Percentiles rank a stretch among this genome's conserved stretches.
Evolutionary conservation across 2,113 vertebrate genomes (phyloP).

Genomic region (Pungitius pungitius): DNA sequence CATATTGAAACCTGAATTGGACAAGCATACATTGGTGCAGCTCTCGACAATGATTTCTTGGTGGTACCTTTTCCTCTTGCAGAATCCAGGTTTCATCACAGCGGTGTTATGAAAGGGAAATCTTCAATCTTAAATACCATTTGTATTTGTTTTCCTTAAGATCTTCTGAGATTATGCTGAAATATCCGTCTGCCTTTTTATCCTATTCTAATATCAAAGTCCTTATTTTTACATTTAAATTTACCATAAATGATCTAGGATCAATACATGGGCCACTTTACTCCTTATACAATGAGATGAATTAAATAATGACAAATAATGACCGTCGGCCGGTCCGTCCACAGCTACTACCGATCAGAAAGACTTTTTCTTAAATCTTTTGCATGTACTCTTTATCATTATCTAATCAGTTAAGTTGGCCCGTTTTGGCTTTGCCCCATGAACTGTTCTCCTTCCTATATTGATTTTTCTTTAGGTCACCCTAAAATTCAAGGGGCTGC

Average conservation of each 20-base stretch:
- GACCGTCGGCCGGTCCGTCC: no score
- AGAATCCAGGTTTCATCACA: conserved; percentile 23
- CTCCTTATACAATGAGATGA: conserved; percentile 4
- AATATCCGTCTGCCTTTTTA: background rate
- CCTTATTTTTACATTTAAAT: background rate
- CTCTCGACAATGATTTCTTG: conserved; percentile 20
- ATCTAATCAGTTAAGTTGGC: conserved; percentile 26
- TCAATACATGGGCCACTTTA: conserved; percentile 4
- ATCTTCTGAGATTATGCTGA: background rate
- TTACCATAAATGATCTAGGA: conserved; percentile 5
- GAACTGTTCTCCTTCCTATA: conserved; percentile 9
- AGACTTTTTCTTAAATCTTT: conserved; percentile 41
- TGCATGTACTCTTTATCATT: background rate
- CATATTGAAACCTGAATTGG: conserved; percentile 64
- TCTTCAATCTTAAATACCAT: conserved; percentile 7
- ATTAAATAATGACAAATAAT: conserved; percentile 12
- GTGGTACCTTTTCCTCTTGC: conserved; percentile 23
- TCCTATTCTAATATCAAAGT: background rate
- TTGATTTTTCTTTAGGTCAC: background rate
- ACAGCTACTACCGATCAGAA: conserved; percentile 15
- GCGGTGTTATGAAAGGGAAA: conserved; percentile 25
- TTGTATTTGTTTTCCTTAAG: background rate
- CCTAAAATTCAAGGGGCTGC: conserved; percentile 18
- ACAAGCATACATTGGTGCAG: conserved; percentile 46
- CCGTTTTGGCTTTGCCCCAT: conserved; percentile 7